Percentiles rank a stretch among this genome's conserved stretches.
These are phyloP conservation scores for Odontomachus brunneus DNA, from an alignment of 1,140 invertebrate genomes.

Conservation along the genomic window DNA sequence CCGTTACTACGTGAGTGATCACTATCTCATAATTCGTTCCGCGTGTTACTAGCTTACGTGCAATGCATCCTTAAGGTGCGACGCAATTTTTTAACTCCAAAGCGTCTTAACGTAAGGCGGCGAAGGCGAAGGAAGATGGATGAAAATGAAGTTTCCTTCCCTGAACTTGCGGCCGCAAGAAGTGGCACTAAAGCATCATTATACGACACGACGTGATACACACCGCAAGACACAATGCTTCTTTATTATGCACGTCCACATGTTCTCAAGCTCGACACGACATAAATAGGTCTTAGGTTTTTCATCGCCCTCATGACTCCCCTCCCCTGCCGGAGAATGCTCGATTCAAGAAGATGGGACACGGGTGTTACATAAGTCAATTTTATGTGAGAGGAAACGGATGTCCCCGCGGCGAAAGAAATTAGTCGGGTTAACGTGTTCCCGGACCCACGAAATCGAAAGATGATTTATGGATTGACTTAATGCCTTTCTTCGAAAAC, in stretches of 20 bases:
- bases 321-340: neutral
- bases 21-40: constrained; percentile 18
- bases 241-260: constrained; percentile 35
- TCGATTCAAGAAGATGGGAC: neutral
- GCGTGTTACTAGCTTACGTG: neutral
- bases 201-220: constrained; percentile 34
- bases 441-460: constrained; percentile 58
- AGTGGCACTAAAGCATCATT: constrained; percentile 31
- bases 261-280: constrained; percentile 5
- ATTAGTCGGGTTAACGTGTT: constrained; percentile 53
- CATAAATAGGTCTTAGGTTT: constrained; percentile 24
- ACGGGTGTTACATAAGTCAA: neutral
- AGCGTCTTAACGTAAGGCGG: constrained; percentile 37
- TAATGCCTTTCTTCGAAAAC: constrained; percentile 56
- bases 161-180: constrained; percentile 46
- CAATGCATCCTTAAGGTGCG: constrained; percentile 50
- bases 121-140: constrained; percentile 58
- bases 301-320: neutral
- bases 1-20: neutral
- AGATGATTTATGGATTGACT: constrained; percentile 62
- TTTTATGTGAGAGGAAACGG: constrained; percentile 6
- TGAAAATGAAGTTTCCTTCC: constrained; percentile 64
- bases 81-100: constrained; percentile 66
- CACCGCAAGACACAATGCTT: constrained; percentile 23
- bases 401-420: constrained; percentile 11